Conservation (phyloP, 37 sponge, comb jelly and placozoan genomes). For the Theonella swinhoei region DNA sequence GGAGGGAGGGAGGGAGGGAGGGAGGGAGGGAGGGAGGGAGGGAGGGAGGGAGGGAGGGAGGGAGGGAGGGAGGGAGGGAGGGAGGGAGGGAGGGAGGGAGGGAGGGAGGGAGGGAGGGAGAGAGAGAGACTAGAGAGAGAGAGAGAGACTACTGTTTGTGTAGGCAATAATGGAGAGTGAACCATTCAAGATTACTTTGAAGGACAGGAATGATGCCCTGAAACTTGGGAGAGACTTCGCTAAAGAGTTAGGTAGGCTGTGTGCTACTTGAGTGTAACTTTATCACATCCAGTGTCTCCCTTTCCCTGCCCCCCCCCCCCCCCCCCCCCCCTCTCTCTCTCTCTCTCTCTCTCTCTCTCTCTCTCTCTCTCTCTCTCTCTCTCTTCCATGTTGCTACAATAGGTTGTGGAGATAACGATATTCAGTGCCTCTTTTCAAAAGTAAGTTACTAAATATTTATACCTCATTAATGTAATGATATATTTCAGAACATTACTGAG, state of each 20-base stretch:
- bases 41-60: slow-evolving; percentile 12
- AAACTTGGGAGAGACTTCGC: slow-evolving; percentile 68
- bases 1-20: slow-evolving; percentile 22
- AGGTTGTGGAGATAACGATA: slow-evolving; percentile 64
- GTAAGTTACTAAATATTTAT: slow-evolving; percentile 7
- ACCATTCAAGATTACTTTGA: slow-evolving; percentile 65
- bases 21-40: slow-evolving; percentile 7
- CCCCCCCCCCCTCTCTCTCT: too few species aligned
- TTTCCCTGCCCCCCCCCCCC: too few species aligned
- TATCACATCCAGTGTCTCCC: too few species aligned
- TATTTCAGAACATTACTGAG: slow-evolving; percentile 12
- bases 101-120: slow-evolving; percentile 1
- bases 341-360: background rate
- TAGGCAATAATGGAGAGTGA: slow-evolving; percentile 83
- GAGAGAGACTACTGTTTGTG: background rate
- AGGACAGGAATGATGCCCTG: slow-evolving; percentile 33
- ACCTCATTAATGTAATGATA: background rate
- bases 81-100: slow-evolving; percentile 6
- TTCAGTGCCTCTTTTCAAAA: slow-evolving; percentile 50
- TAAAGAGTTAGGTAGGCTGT: slow-evolving; percentile 41
- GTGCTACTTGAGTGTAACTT: background rate
- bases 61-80: slow-evolving; percentile 3
- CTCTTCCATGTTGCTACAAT: too few species aligned
- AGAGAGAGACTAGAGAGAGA: too few species aligned
- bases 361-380: too few species aligned